Base-by-base conservation (phyloP, 2,113 vertebrate species). In the Boulengeromyrus knoepffleri region DNA sequence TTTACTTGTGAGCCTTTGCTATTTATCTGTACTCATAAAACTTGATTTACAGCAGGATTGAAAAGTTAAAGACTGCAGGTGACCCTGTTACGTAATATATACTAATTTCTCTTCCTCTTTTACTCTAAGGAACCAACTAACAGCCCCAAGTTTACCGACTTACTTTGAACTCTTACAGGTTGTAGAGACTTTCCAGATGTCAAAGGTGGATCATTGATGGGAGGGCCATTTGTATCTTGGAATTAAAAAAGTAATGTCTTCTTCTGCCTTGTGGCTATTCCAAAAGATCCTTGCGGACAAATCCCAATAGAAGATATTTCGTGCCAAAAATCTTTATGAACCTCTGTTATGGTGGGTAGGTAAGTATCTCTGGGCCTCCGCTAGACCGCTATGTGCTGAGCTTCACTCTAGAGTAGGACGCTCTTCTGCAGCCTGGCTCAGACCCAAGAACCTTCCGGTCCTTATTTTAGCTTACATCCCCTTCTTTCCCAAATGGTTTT, bases 401-500 rank as follows among this genome's bases (percentile, higher is more conserved):
- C 47, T 53, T 87, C 24, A 36, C 7, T 87, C 13, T 31, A 49
- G n/a, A 87, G 85, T 27, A 46, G 19, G 21, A 45, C 21, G 6
- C 39, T 46, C 45, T 85, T 85, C 49, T 87, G 47, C 31, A 87
- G 74, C 36, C 74, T 80, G 47, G 49, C 50, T 87, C 85, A 31
- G 50, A 87, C 50, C 83, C 85, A 87, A 87, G 85, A 87, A 87
- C 85, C 85, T 53, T 56, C 50, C 9, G 27, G 49, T 87, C 15
- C 85, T 50, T 50, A 13, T 53, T 13, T 27, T 31, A 39, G 47
- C 85, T 52, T 2, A 87, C 27, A n/a, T 87, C 85, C 85, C 85
- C 15, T 87, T 53, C 47, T 87, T 27, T 8, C 85, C 85, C 31
- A 39, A 36, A 56, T 36, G 27, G 17, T 2, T 53, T 31, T 87